phyloP scores from a whole-genome alignment of 2,888 invertebrate species.

The Drosophila merina region DNA sequence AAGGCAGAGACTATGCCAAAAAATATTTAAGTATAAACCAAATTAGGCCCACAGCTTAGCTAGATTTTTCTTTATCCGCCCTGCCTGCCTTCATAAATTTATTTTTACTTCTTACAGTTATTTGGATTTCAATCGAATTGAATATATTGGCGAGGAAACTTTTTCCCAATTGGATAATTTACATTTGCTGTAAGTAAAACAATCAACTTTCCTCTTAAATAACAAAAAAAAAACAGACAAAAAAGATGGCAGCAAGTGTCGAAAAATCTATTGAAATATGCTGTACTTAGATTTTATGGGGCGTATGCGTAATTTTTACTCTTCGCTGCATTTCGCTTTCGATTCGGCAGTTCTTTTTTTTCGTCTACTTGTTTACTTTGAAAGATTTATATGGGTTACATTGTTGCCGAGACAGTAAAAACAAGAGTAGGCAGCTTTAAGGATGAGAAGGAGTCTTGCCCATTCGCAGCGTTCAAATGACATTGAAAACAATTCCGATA shows the following conservation, averaged over 20 bases:
- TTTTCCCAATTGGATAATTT: constrained; percentile 84
- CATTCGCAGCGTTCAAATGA: constrained; percentile 38
- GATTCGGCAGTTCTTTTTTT: constrained; percentile 33
- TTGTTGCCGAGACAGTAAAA: constrained; percentile 39
- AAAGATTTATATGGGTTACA: constrained; percentile 68
- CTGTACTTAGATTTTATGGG: constrained; percentile 77
- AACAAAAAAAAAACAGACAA: constrained; percentile 2
- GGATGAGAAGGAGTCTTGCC: constrained; percentile 7
- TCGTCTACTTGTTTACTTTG: constrained; percentile 16
- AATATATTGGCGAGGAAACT: constrained; percentile 83
- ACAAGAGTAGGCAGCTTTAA: constrained; percentile 1
- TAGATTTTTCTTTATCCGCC: constrained; percentile 19
- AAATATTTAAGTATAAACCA: constrained; percentile 10
- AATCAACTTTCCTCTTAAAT: constrained; percentile 37
- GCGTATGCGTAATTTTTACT: constrained; percentile 78
- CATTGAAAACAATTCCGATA: constrained; percentile 47
- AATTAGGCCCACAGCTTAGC: constrained; percentile 15
- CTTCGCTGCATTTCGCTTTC: constrained; percentile 74
- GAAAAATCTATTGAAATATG: constrained; percentile 78
- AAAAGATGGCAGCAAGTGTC: constrained; percentile 55
- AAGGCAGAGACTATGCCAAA: neutral
- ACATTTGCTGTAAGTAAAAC: constrained; percentile 84
- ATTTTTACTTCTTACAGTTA: constrained; percentile 79
- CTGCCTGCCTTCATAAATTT: constrained; percentile 39
- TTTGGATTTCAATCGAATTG: constrained; percentile 84